Conservation (phyloP, 2,113 vertebrate species). For the Plectropomus leopardus region DNA sequence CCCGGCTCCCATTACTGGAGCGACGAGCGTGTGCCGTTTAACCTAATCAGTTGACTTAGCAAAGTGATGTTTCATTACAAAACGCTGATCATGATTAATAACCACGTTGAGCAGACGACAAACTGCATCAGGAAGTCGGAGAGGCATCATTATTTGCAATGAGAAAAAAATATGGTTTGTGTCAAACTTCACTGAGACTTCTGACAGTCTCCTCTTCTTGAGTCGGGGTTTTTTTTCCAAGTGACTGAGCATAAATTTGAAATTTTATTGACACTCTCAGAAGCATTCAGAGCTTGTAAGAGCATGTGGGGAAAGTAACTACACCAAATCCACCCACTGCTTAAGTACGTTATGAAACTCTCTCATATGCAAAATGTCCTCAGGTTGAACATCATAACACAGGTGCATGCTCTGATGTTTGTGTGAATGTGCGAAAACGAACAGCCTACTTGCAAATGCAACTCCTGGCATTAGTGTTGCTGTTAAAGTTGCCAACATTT, state of each 20-base stretch:
- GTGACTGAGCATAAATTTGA: constrained; percentile 1
- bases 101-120: constrained; percentile 2
- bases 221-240: neutral
- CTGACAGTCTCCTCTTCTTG: neutral
- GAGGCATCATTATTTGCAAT: constrained; percentile 7
- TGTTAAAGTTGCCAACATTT: constrained; percentile 5
- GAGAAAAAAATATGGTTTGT: neutral
- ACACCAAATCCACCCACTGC: constrained; percentile 11
- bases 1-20: constrained; percentile 18
- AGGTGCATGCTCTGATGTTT: neutral
- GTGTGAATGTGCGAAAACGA: constrained; percentile 13
- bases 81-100: constrained; percentile 37
- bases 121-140: constrained; percentile 2
- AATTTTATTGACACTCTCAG: neutral
- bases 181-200: neutral
- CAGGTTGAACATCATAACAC: neutral
- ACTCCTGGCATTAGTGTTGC: neutral
- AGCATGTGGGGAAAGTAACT: neutral
- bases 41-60: constrained; percentile 52
- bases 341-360: neutral
- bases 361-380: neutral
- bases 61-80: constrained; percentile 47
- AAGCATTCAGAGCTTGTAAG: neutral
- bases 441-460: constrained; percentile 3
- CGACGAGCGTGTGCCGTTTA: constrained; percentile 16